Conservation (phyloP, 2,888 invertebrate genomes). For the Helleia helle region DNA sequence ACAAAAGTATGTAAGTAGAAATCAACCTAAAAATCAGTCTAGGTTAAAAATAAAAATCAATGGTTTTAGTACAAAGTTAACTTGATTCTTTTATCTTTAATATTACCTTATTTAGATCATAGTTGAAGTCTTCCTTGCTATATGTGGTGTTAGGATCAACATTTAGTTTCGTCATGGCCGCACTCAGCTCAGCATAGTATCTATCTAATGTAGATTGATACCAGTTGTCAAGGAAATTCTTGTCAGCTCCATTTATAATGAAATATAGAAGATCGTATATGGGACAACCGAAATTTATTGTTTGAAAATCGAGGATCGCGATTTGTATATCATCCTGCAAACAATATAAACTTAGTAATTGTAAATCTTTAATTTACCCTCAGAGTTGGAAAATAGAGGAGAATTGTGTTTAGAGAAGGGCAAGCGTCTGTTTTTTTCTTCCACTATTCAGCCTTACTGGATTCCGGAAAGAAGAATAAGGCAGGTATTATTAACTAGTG, state of each 20-base stretch:
- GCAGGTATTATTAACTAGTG: too few relatives aligned
- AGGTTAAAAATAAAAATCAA: too few relatives aligned
- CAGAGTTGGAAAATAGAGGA: too few relatives aligned
- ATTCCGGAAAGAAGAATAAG: too few relatives aligned
- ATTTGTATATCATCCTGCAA: not conserved
- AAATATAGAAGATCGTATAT: slow-evolving; percentile 7
- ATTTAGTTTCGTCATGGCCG: slow-evolving; percentile 29
- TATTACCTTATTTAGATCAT: slow-evolving; percentile 5
- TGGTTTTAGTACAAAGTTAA: too few relatives aligned
- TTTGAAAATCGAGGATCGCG: slow-evolving; percentile 7
- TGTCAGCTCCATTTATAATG: slow-evolving; percentile 3
- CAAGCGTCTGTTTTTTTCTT: too few relatives aligned
- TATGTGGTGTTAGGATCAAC: slow-evolving; percentile 12
- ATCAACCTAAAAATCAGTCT: too few relatives aligned
- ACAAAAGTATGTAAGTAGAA: too few relatives aligned
- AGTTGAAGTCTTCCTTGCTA: not conserved
- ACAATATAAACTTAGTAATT: not conserved
- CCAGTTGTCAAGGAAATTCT: not conserved
- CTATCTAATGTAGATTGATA: not conserved
- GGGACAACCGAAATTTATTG: not conserved
- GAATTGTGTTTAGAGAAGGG: too few relatives aligned
- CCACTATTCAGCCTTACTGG: too few relatives aligned
- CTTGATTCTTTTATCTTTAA: too few relatives aligned
- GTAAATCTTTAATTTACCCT: too few relatives aligned
- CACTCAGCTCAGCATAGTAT: slow-evolving; percentile 6